Evolutionary conservation across 1,140 invertebrate genomes (phyloP).

Genomic region (Papilio aristodemus): DNA sequence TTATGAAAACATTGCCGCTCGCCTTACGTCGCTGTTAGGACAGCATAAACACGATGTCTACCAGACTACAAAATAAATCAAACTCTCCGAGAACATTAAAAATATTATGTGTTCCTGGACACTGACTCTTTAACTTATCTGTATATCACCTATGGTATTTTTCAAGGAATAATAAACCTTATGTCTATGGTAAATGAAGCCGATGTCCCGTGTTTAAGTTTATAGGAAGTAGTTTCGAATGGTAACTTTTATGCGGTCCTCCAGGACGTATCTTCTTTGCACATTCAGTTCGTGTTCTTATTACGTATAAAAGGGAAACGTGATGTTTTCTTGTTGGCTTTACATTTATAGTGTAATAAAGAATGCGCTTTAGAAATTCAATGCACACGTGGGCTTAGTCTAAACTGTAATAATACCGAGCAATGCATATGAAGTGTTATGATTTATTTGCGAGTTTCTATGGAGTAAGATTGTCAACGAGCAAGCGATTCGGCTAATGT

Average conservation of each 20-base stretch:
- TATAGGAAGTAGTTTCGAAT: conserved; percentile 24
- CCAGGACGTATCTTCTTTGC: conserved; percentile 31
- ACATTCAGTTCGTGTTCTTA: conserved; percentile 33
- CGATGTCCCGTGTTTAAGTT: background rate
- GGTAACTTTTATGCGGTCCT: conserved; percentile 27
- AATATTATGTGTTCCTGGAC: conserved; percentile 38
- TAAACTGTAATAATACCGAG: background rate
- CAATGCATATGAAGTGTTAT: background rate
- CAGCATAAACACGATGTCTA: conserved; percentile 46
- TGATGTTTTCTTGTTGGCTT: conserved; percentile 31
- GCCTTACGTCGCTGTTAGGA: conserved; percentile 51
- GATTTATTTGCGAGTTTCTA: background rate
- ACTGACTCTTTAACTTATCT: conserved; percentile 33
- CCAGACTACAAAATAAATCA: conserved; percentile 43
- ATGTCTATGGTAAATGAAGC: background rate
- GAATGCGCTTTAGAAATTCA: conserved; percentile 16
- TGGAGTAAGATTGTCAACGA: too few relatives aligned
- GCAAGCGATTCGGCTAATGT: too few relatives aligned
- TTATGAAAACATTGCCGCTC: conserved; percentile 63
- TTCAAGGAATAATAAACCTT: conserved; percentile 16
- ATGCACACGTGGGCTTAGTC: conserved; percentile 11
- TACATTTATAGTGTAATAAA: conserved; percentile 32
- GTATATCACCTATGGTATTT: background rate
- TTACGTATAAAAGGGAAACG: conserved; percentile 34
- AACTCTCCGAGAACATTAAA: conserved; percentile 38